Evolutionary conservation across 1,140 invertebrate species (phyloP).

Genomic region (Micrasema longulum): DNA sequence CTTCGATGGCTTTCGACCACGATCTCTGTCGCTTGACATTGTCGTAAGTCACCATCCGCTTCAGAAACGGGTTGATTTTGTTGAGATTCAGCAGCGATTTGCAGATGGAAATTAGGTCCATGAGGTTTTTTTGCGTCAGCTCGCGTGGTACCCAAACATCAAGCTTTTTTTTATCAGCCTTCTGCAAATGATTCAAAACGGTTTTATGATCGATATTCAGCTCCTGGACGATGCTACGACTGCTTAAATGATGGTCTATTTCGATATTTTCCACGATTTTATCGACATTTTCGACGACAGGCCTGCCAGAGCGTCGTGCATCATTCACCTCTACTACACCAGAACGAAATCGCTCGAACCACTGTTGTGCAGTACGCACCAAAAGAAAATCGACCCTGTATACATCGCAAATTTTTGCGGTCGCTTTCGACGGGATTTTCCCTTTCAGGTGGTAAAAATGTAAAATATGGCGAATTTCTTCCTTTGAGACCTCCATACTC

Average conservation of each 20-base stretch:
- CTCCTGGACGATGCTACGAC: conserved; percentile 7
- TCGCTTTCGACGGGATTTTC: too few relatives aligned
- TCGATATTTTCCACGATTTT: conserved; percentile 19
- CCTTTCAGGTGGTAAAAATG: background rate
- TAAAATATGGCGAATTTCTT: background rate
- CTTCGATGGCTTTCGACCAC: conserved; percentile 18
- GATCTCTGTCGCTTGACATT: conserved; percentile 19
- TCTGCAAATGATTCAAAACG: conserved; percentile 15
- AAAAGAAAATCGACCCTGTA: too few relatives aligned
- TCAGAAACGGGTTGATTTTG: too few relatives aligned
- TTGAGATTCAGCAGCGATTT: too few relatives aligned
- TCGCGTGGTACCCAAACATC: background rate
- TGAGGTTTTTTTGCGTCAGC: conserved; percentile 16
- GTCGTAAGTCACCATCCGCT: too few relatives aligned
- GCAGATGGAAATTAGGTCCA: conserved; percentile 21
- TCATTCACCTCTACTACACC: conserved; percentile 16
- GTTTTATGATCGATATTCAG: conserved; percentile 17
- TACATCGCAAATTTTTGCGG: too few relatives aligned
- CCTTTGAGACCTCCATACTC: background rate
- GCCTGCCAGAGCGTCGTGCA: conserved; percentile 23
- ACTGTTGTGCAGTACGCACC: conserved; percentile 22
- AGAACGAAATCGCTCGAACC: conserved; percentile 6
- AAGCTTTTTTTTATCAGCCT: conserved; percentile 12
- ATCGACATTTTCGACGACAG: conserved; percentile 19
- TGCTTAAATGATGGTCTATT: conserved; percentile 2